These are phyloP conservation scores for Imbricaverruca yamaguchii DNA, from an alignment of 2,888 invertebrate genomes.

Conservation along the genomic window DNA sequence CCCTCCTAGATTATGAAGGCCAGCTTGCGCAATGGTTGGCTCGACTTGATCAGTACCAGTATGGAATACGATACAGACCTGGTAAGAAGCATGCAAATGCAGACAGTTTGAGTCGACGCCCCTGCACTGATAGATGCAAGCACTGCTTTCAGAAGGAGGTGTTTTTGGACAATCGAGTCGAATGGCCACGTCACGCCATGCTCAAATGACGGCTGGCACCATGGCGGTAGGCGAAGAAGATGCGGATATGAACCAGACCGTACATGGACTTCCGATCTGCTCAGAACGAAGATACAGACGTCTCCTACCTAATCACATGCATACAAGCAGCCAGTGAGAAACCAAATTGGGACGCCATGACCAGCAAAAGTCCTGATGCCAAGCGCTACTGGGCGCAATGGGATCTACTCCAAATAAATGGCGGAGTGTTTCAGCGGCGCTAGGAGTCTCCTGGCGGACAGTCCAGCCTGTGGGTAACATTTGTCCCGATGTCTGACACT, in stretches of 20 bases:
- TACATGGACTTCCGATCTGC: not conserved
- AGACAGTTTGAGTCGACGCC: not conserved
- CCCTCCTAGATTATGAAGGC: not conserved
- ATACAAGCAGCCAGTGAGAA: too few relatives aligned
- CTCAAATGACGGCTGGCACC: too few relatives aligned
- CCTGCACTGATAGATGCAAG: not conserved
- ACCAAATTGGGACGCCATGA: too few relatives aligned
- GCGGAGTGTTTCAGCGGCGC: not conserved
- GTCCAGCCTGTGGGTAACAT: not conserved
- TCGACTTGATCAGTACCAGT: not conserved
- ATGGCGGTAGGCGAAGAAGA: not conserved
- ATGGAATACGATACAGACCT: not conserved
- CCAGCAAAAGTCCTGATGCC: not conserved
- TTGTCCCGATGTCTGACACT: too few relatives aligned
- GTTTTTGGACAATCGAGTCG: too few relatives aligned
- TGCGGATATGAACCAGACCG: not conserved
- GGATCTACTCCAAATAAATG: not conserved
- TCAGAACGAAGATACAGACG: not conserved
- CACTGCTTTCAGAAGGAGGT: not conserved
- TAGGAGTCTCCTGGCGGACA: not conserved
- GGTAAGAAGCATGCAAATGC: not conserved
- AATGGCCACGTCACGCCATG: too few relatives aligned
- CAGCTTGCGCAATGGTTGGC: slow-evolving; percentile 25
- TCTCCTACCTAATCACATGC: not conserved
- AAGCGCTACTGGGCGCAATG: not conserved